Conservation (phyloP, 2,888 invertebrate species). For the Lomographa bimaculata region DNA sequence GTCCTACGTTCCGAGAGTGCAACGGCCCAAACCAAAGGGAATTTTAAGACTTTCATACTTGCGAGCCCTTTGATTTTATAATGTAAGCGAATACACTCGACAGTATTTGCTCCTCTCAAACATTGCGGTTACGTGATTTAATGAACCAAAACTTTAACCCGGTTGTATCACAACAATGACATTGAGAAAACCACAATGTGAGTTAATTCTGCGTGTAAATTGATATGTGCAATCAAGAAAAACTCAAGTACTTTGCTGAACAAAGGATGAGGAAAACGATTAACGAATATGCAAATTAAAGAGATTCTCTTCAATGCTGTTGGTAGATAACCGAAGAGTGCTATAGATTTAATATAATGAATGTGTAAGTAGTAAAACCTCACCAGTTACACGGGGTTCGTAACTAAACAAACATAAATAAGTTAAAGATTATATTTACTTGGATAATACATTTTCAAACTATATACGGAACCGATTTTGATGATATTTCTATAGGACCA, state of each 20-base stretch:
- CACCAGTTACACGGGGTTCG: no score
- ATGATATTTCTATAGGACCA: no score
- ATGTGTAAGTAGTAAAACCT: no score
- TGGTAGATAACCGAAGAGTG: constrained; percentile 11
- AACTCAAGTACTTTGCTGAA: constrained; percentile 19
- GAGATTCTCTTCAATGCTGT: constrained; percentile 23
- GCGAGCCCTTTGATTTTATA: constrained; percentile 69
- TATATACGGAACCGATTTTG: no score
- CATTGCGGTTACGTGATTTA: constrained; percentile 7
- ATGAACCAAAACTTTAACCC: neutral
- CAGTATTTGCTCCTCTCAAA: constrained; percentile 9
- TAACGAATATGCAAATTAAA: constrained; percentile 33
- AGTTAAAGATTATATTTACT: no score
- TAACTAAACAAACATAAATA: no score
- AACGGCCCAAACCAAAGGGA: constrained; percentile 81
- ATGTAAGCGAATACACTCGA: constrained; percentile 28
- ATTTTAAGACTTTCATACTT: constrained; percentile 75
- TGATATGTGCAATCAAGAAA: constrained; percentile 20
- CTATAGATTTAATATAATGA: constrained; percentile 1
- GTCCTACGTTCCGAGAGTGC: constrained; percentile 75
- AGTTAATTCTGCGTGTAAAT: constrained; percentile 14
- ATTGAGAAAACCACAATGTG: constrained; percentile 8
- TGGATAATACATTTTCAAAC: no score
- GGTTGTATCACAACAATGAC: constrained; percentile 12
- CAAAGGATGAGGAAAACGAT: constrained; percentile 36